These are phyloP conservation scores for Aulostomus chinensis DNA, from an alignment of 2,797 vertebrate genomes.

Conservation along the genomic window DNA sequence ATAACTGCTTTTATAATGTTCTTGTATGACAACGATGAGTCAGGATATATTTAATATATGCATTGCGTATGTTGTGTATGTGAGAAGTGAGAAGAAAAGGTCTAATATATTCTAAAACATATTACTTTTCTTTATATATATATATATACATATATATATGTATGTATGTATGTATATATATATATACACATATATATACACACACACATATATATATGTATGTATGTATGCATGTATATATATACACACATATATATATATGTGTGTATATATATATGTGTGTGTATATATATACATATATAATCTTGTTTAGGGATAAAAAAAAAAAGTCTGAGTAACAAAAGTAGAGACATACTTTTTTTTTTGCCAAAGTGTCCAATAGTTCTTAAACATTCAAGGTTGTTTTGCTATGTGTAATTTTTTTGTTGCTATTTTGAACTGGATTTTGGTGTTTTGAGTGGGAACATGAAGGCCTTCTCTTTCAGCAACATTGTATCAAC, in stretches of 20 bases:
- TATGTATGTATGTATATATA: no score
- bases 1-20: slow-evolving; percentile 67
- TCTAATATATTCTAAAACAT: slow-evolving; percentile 84
- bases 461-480: slow-evolving; percentile 34
- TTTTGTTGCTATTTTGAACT: slow-evolving; percentile 46
- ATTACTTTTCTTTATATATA: slow-evolving; percentile 72
- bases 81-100: slow-evolving; percentile 82
- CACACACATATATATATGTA: no score
- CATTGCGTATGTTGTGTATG: slow-evolving; percentile 78
- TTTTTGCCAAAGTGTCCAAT: slow-evolving; percentile 76
- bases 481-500: slow-evolving; percentile 35
- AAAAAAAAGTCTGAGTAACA: slow-evolving; percentile 65
- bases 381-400: slow-evolving; percentile 63
- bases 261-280: no score
- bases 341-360: slow-evolving; percentile 41
- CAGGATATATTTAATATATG: slow-evolving; percentile 87
- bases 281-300: no score
- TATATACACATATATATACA: no score
- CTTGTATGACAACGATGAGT: slow-evolving; percentile 72
- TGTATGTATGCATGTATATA: no score
- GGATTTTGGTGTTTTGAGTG: slow-evolving; percentile 57
- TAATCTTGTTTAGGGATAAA: slow-evolving; percentile 66
- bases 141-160: no score
- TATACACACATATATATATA: no score
- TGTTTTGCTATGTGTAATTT: slow-evolving; percentile 46